Conservation (phyloP, 2,113 vertebrate genomes). For the Grus americana region DNA sequence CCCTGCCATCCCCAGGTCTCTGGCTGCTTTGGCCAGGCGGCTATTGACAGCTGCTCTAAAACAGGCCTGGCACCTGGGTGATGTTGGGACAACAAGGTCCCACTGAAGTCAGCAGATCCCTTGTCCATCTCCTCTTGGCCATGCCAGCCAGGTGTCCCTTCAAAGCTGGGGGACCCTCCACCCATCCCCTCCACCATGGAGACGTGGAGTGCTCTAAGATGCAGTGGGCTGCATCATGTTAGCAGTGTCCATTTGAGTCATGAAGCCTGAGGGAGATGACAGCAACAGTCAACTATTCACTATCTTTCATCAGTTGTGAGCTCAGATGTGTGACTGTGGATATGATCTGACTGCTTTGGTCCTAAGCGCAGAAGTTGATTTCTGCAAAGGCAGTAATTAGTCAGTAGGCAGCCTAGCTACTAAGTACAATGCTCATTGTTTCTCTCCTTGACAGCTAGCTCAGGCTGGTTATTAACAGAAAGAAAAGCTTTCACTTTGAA, state of each 20-base stretch:
- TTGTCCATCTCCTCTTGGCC: not conserved
- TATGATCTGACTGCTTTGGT: not conserved
- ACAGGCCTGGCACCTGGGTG: not conserved
- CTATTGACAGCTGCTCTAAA: not conserved
- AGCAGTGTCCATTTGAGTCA: not conserved
- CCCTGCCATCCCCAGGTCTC: not conserved
- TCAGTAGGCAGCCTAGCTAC: not conserved
- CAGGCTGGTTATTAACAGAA: not conserved
- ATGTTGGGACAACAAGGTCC: not conserved
- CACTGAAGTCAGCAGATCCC: not conserved
- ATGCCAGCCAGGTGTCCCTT: not conserved
- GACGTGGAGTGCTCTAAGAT: not conserved
- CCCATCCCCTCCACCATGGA: fast-evolving
- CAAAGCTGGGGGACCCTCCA: not conserved
- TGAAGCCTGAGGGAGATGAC: not conserved
- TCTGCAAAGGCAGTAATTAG: not conserved
- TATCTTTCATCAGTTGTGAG: not conserved
- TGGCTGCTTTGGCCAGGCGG: not conserved
- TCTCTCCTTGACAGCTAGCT: not conserved
- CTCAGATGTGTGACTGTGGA: not conserved
- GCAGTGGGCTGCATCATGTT: not conserved
- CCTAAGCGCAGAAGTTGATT: not conserved
- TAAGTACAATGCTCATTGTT: not conserved
- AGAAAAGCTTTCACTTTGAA: not conserved
- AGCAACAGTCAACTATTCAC: not conserved